Evolutionary conservation across 2,797 vertebrate genomes (phyloP), one percentile per base, ranked within the genome.

Genomic region (Anolis apletophallus): DNA sequence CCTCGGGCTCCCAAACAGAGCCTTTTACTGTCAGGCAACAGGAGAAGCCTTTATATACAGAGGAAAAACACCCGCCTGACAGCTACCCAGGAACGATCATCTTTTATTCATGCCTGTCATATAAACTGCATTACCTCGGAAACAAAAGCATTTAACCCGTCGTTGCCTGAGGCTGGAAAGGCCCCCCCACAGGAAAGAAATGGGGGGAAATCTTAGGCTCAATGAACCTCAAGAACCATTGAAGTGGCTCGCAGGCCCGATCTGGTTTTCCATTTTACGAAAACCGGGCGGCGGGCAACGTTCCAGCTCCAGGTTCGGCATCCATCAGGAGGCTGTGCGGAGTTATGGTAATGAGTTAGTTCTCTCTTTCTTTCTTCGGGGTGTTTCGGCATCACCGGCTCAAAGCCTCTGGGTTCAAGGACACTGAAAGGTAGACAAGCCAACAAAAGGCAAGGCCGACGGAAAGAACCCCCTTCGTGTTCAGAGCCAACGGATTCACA

Each of bases 81-180:
- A 96, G 96, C 96, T 95, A 94, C 96, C 95, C 95, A 96, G 96
- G 97, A 95, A 97, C 95, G 89, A 95, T 97, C 97, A 98, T 98
- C 95, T 98, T 98, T 98, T 98, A 98, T 98, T 98, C 97, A 98
- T 98, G 97, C 95, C 94, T 83, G 87, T 94, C 94, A 95, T 94
- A 96, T 95, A 95, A 95, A 94, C 92, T 90, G 93, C 92, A 95
- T 92, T 92, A 92, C 93, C 95, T 95, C 93, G 54, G 95, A 97
- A 97, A 97, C 95, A 97, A 96, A 94, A 95, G 96, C 97, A 97
- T 97, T 98, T 98, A 98, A 98, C 98, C 97, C 97, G 88, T 97
- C 97, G 96, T 88, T 91, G 89, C 87, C 94, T 9, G 34, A 54
- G 17, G 73, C 83, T 3, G 81, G 14, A 14, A 7, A 17, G 67